These are phyloP conservation scores for Tetranychus piercei DNA, from an alignment of 2,888 invertebrate genomes.

Conservation along the genomic window DNA sequence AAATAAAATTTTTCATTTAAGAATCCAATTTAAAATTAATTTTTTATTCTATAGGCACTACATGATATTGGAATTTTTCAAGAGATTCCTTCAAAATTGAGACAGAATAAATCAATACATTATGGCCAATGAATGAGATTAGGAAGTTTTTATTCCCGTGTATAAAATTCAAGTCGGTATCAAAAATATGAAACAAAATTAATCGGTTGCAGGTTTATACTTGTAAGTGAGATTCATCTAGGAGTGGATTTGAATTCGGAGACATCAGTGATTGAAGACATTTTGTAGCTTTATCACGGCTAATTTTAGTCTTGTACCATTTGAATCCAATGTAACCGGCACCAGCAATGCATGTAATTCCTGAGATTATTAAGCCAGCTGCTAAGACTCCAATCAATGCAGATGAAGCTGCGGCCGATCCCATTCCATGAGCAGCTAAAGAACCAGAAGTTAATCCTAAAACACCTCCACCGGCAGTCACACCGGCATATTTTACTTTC, in stretches of 20 bases:
- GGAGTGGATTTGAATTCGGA: neutral
- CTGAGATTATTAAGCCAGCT: neutral
- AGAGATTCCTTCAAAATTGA: too few relatives aligned
- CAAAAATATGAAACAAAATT: too few relatives aligned
- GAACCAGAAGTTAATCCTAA: neutral
- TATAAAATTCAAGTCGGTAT: too few relatives aligned
- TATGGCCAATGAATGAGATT: too few relatives aligned
- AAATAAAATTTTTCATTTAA: too few relatives aligned
- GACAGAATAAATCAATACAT: too few relatives aligned
- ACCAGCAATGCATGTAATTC: neutral
- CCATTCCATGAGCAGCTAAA: neutral
- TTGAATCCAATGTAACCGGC: neutral
- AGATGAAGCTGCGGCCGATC: neutral
- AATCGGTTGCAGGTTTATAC: too few relatives aligned
- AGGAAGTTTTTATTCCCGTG: too few relatives aligned
- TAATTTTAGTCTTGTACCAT: constrained; percentile 2
- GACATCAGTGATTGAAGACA: neutral
- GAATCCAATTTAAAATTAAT: too few relatives aligned
- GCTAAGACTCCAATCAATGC: neutral
- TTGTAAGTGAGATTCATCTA: neutral
- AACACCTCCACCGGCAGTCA: neutral
- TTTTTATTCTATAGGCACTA: too few relatives aligned
- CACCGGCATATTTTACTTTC: neutral
- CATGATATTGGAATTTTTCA: too few relatives aligned
- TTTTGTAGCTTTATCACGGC: neutral